A percentile compares a stretch with the other conserved stretches of the same genome.
These are phyloP conservation scores for Rynchops niger DNA, from an alignment of 2,113 vertebrate genomes.

Conservation along the genomic window DNA sequence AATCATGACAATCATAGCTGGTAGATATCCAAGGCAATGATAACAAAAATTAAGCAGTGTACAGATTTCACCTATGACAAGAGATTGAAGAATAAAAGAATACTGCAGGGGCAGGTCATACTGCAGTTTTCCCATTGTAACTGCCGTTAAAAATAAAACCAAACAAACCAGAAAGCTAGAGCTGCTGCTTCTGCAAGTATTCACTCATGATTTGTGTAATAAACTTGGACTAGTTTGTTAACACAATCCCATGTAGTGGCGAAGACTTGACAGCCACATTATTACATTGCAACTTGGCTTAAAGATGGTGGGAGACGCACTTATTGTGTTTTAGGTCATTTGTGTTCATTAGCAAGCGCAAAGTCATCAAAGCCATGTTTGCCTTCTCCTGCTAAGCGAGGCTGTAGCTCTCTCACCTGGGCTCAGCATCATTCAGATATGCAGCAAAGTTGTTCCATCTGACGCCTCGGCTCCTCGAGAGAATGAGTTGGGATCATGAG, in stretches of 20 bases:
- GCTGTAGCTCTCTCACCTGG: constrained; percentile 26
- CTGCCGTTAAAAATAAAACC: neutral
- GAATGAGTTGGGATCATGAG: constrained; percentile 21
- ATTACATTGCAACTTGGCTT: constrained; percentile 66
- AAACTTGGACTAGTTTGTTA: neutral
- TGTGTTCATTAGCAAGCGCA: constrained; percentile 70
- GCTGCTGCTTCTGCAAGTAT: neutral
- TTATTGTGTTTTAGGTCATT: constrained; percentile 81
- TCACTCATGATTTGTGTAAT: neutral
- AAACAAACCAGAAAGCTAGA: neutral
- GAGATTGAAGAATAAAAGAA: constrained; percentile 18
- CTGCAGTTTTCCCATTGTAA: neutral
- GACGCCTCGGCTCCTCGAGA: neutral
- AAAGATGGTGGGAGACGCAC: constrained; percentile 55
- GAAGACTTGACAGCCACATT: constrained; percentile 32
- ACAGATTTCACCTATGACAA: constrained; percentile 6
- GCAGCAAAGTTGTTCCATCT: constrained; percentile 14
- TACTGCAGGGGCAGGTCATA: neutral
- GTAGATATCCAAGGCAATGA: constrained; percentile 58
- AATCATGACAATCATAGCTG: constrained; percentile 53
- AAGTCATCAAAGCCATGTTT: constrained; percentile 61
- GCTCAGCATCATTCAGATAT: neutral
- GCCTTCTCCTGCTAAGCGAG: constrained; percentile 9
- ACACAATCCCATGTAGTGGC: neutral
- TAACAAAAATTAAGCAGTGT: constrained; percentile 28